Evolutionary conservation across 2,797 vertebrate species (phyloP).

Genomic region (Cottoperca gobio): DNA sequence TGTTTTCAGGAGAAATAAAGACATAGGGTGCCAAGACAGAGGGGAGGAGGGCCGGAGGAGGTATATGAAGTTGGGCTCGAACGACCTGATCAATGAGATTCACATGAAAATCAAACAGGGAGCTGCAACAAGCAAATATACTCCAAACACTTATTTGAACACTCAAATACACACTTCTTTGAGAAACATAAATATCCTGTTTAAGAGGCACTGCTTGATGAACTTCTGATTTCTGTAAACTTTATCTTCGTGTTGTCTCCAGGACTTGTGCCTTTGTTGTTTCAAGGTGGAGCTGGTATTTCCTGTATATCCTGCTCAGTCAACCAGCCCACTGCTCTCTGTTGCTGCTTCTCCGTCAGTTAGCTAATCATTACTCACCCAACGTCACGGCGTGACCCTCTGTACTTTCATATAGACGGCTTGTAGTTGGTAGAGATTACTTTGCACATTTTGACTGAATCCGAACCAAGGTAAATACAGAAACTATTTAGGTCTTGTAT

Average conservation of each 20-base stretch:
- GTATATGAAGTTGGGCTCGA: constrained; percentile 34
- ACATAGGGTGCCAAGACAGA: constrained; percentile 47
- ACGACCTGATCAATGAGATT: constrained; percentile 38
- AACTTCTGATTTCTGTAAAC: constrained; percentile 23
- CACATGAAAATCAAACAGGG: not conserved
- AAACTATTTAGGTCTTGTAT: constrained; percentile 31
- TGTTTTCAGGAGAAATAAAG: constrained; percentile 83
- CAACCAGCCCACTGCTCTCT: constrained; percentile 39
- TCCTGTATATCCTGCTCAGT: constrained; percentile 83
- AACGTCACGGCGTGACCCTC: not conserved
- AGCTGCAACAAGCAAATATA: not conserved
- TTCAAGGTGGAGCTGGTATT: constrained; percentile 83
- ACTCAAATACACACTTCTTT: too few relatives aligned
- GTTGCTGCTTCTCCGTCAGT: constrained; percentile 30
- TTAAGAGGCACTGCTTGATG: not conserved
- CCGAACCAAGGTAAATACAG: not conserved
- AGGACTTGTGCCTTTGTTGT: constrained; percentile 62
- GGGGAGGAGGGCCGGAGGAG: constrained; percentile 49
- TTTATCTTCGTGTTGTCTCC: constrained; percentile 44
- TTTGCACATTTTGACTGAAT: constrained; percentile 8
- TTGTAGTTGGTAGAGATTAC: not conserved
- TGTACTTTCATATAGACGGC: not conserved
- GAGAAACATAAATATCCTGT: not conserved
- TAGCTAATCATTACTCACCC: constrained; percentile 32
- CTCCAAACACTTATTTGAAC: not conserved